These are phyloP conservation scores for Ondatra zibethicus DNA, from an alignment of 2,113 vertebrate species.

Conservation along the genomic window DNA sequence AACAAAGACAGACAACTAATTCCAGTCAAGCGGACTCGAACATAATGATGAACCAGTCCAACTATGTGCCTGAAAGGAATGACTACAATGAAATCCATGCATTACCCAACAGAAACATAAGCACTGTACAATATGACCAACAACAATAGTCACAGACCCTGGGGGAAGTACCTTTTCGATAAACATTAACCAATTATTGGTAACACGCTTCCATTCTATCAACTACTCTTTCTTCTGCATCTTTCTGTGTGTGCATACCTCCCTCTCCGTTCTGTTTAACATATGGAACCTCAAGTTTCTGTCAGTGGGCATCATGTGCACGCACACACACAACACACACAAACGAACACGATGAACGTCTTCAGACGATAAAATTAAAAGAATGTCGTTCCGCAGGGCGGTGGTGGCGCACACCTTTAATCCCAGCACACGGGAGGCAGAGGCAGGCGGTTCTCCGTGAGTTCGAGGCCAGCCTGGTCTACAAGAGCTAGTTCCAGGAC, in stretches of 20 bases:
- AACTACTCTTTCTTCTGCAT: neutral
- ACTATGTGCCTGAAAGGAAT: neutral
- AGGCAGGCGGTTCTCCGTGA: too few relatives aligned
- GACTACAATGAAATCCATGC: neutral
- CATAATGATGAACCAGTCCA: neutral
- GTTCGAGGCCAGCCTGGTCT: too few relatives aligned
- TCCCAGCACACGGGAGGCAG: too few relatives aligned
- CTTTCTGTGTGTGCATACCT: neutral
- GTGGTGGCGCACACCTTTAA: too few relatives aligned
- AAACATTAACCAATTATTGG: neutral
- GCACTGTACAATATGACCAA: neutral
- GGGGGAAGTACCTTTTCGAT: neutral
- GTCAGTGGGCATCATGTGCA: neutral
- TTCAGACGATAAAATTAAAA: constrained; percentile 14
- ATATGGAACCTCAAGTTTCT: neutral
- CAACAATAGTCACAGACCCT: neutral
- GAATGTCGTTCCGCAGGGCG: neutral
- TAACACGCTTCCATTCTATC: neutral
- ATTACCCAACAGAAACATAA: neutral
- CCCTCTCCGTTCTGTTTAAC: neutral
- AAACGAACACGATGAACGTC: neutral
- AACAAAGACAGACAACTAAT: neutral
- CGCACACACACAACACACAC: neutral
- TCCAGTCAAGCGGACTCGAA: neutral
- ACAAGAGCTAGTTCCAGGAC: too few relatives aligned